A percentile compares a stretch with the other conserved stretches of the same genome.
Evolutionary conservation across 2,113 vertebrate genomes (phyloP).

Genomic region (Tringa solitaria): DNA sequence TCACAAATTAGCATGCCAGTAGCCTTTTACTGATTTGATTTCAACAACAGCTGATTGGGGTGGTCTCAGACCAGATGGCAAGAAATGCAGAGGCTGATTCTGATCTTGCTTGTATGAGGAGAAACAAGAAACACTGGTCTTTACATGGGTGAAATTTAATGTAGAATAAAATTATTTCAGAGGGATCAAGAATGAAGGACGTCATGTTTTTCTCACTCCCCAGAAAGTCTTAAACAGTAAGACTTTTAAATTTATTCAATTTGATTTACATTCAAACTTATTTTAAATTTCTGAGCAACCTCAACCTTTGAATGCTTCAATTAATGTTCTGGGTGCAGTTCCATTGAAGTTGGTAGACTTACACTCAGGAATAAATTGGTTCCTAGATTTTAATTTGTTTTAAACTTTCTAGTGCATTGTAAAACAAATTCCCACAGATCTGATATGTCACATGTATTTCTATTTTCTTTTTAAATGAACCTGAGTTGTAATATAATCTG

Average conservation of each 20-base stretch:
- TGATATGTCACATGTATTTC: neutral
- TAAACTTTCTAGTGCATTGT: neutral
- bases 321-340: neutral
- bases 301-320: neutral
- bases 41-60: neutral
- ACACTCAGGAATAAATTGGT: neutral
- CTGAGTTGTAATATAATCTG: neutral
- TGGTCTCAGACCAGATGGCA: neutral
- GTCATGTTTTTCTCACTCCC: neutral
- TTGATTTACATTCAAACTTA: neutral
- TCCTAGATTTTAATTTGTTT: neutral
- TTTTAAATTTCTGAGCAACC: neutral
- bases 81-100: neutral
- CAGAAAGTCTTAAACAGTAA: neutral
- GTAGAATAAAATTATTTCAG: neutral
- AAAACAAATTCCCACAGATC: neutral
- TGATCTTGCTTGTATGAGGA: neutral
- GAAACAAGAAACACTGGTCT: neutral
- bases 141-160: neutral
- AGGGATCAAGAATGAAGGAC: neutral
- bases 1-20: neutral
- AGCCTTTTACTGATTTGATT: neutral
- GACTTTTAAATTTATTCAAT: neutral
- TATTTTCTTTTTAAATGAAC: neutral
- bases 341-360: neutral